Base-by-base conservation (phyloP, 2,888 invertebrate species). In the Sphecodes monilicornis region DNA sequence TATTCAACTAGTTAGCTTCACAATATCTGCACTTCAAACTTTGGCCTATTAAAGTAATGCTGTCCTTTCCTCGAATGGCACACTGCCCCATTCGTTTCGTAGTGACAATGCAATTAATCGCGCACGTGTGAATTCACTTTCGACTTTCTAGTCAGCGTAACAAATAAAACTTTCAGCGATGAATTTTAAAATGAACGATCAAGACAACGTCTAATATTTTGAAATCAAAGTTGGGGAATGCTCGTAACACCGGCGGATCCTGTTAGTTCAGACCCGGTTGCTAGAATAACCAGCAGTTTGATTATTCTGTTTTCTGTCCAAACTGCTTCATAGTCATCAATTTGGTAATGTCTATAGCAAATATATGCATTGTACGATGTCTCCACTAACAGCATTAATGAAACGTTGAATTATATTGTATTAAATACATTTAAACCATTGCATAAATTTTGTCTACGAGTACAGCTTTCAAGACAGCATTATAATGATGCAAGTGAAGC, bases 1-100 rank as follows among this genome's bases (percentile, higher is more conserved):
- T 68, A n/a, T n/a, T 68, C 22, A 39, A 39, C 68, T 36, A n/a
- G 36, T 68, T 68, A n/a, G n/a, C 36, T 68, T 68, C 39, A 39
- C 39, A 68, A 68, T 39, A n/a, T 39, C 39, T 39, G 68, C n/a
- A n/a, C 39, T 68, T 68, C 36, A 39, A 39, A 68, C 68, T 68
- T 68, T 68, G 68, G 68, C 68, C 39, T 68, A 39, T 68, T 68
- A 68, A 68, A 68, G 39, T 68, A 68, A n/a, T 39, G 39, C 39
- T 68, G 68, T n/a, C 13, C 39, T 39, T 39, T 68, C 10, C 39
- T 5, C n/a, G 36, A n/a, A 39, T 68, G 36, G 39, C 68, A 68
- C 36, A 68, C 39, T 39, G 68, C 39, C 68, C 68, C 68, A 22
- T n/a, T 39, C 4, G n/a, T n/a, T 68, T n/a, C 36, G 5, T 13